Conservation (phyloP, 1,140 invertebrate species). For the Macrostomum lignano region DNA sequence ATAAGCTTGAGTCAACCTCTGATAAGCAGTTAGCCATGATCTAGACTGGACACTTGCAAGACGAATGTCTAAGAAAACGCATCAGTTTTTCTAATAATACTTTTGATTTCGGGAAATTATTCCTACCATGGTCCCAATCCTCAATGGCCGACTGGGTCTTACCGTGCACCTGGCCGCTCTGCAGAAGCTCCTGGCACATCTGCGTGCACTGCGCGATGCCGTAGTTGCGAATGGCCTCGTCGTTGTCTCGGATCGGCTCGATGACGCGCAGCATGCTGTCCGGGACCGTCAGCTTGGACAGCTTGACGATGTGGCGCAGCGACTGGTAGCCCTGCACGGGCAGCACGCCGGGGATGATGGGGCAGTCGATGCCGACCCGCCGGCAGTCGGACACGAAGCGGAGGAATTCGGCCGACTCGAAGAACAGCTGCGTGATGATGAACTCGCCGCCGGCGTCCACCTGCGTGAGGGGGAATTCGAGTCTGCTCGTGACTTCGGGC, state of each 20-base stretch:
- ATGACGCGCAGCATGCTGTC: conserved; percentile 31
- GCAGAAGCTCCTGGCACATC: conserved; percentile 33
- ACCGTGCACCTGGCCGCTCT: conserved; percentile 11
- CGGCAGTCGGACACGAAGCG: conserved; percentile 38
- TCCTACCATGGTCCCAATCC: too few species aligned
- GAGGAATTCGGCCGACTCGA: conserved; percentile 35
- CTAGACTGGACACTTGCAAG: too few species aligned
- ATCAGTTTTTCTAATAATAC: too few species aligned
- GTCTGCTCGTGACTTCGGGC: too few species aligned
- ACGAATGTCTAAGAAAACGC: too few species aligned
- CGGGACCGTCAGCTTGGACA: conserved; percentile 36
- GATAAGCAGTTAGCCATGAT: too few species aligned
- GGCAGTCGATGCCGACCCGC: conserved; percentile 36
- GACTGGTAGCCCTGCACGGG: conserved; percentile 35
- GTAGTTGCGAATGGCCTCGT: conserved; percentile 34
- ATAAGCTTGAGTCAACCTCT: too few species aligned
- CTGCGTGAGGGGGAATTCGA: too few species aligned
- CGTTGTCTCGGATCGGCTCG: conserved; percentile 33
- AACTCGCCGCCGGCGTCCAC: conserved; percentile 45
- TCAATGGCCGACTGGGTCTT: too few species aligned
- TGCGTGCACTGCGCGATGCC: conserved; percentile 32
- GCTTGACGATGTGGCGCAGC: conserved; percentile 32
- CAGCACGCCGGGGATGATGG: conserved; percentile 42
- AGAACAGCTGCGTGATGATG: conserved; percentile 47
- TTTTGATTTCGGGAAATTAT: too few species aligned